These are phyloP conservation scores for Ascidia mentula DNA, from an alignment of 23 tunicate species.

Conservation along the genomic window DNA sequence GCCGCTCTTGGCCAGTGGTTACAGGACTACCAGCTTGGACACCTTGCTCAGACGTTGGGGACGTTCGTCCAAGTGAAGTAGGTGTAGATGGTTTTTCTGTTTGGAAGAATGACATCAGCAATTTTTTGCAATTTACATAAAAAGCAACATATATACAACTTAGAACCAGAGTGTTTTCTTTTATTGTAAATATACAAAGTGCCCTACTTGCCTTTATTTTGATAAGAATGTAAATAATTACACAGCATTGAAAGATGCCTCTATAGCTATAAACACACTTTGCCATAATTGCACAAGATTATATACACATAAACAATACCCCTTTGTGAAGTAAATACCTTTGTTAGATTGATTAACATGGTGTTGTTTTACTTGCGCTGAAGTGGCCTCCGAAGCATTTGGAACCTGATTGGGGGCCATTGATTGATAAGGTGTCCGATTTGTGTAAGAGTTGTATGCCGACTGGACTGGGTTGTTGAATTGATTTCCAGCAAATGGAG, in stretches of 20 bases:
- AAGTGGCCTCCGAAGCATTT: too few relatives aligned
- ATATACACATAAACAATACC: too few relatives aligned
- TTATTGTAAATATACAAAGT: not conserved
- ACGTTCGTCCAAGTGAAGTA: slow-evolving; percentile 56
- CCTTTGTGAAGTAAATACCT: too few relatives aligned
- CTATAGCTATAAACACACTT: too few relatives aligned
- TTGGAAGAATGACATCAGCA: too few relatives aligned
- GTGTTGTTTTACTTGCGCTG: too few relatives aligned
- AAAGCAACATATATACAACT: too few relatives aligned
- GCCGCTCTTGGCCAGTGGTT: slow-evolving; percentile 15
- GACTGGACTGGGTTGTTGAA: slow-evolving; percentile 46
- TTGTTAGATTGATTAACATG: too few relatives aligned
- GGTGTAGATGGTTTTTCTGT: slow-evolving; percentile 65
- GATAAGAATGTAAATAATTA: not conserved
- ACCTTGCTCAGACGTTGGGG: slow-evolving; percentile 92
- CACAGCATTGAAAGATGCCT: not conserved
- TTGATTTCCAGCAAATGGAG: slow-evolving; percentile 35
- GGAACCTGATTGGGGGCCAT: slow-evolving; percentile 37
- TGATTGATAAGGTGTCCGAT: slow-evolving; percentile 37
- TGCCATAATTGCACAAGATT: too few relatives aligned
- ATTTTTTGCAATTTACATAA: too few relatives aligned
- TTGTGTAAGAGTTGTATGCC: slow-evolving; percentile 24
- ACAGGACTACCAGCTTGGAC: slow-evolving; percentile 81
- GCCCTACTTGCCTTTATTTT: not conserved
- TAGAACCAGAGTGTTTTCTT: too few relatives aligned